Percentiles rank a stretch among this genome's conserved stretches.
phyloP scores from a whole-genome alignment of 2,888 invertebrate genomes.

The Sympetrum striolatum region DNA sequence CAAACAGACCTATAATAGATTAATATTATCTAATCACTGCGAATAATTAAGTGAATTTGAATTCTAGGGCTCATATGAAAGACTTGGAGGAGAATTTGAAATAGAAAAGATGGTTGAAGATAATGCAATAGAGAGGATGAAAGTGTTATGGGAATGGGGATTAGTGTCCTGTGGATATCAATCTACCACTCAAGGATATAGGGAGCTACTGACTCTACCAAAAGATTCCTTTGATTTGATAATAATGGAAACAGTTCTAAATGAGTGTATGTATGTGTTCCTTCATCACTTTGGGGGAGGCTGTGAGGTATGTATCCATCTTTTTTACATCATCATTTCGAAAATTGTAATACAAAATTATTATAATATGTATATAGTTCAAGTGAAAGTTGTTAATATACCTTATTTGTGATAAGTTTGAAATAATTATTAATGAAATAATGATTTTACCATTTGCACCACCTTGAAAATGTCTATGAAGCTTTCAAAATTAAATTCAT shows the following conservation, averaged over 20 bases:
- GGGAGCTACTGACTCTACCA: background rate
- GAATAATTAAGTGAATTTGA: no score
- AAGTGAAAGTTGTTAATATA: no score
- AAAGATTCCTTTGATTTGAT: background rate
- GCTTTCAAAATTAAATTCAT: no score
- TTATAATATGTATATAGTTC: no score
- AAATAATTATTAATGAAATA: no score
- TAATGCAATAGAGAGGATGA: background rate
- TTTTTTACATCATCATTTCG: no score
- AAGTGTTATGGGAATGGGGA: background rate
- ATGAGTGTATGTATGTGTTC: background rate
- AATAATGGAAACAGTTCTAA: background rate
- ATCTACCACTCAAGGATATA: background rate
- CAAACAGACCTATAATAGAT: no score
- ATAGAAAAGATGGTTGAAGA: background rate
- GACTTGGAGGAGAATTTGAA: background rate
- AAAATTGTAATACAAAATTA: no score
- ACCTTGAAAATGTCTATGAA: no score
- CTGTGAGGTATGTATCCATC: background rate
- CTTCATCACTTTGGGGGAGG: constrained; percentile 19
- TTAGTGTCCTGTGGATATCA: background rate
- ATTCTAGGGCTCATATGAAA: background rate
- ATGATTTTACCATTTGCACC: no score
- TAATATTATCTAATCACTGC: no score
- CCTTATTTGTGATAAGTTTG: no score